phyloP scores from a whole-genome alignment of 2,888 invertebrate genomes.

The Lasioglossum oenotherae region DNA sequence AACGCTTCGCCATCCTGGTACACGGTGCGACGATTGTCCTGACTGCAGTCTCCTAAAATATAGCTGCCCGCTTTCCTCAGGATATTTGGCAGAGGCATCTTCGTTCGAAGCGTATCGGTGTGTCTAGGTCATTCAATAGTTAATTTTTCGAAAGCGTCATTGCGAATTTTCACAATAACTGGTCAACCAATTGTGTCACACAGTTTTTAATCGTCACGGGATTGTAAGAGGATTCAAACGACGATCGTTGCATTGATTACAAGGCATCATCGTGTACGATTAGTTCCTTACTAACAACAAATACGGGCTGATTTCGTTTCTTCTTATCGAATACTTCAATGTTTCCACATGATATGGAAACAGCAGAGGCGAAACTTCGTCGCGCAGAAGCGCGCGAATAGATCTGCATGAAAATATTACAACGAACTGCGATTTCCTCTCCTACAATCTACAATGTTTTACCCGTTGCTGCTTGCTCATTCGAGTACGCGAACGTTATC shows the following conservation, averaged over 20 bases:
- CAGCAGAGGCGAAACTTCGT: conserved; percentile 45
- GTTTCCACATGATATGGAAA: conserved; percentile 15
- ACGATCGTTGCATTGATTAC: conserved; percentile 29
- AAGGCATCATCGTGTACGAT: conserved; percentile 11
- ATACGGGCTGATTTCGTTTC: conserved; percentile 6
- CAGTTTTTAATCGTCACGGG: neutral
- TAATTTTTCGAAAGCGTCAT: conserved; percentile 25
- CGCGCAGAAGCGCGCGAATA: conserved; percentile 53
- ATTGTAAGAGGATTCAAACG: conserved; percentile 4
- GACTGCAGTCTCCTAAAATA: conserved; percentile 89
- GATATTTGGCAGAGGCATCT: conserved; percentile 91
- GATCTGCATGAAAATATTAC: conserved; percentile 41
- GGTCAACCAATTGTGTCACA: neutral
- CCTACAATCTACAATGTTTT: conserved; percentile 21
- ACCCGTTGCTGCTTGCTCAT: conserved; percentile 29
- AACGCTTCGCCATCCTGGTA: conserved; percentile 94
- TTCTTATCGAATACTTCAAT: neutral
- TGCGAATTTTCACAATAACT: neutral
- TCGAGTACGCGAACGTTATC: conserved; percentile 63
- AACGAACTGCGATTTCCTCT: conserved; percentile 48
- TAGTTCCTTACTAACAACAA: neutral
- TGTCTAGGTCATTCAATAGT: conserved; percentile 50
- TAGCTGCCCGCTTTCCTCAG: conserved; percentile 92
- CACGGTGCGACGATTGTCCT: conserved; percentile 85
- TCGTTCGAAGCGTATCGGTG: conserved; percentile 5